Evolutionary conservation across 2,888 invertebrate genomes (phyloP).

Genomic region (Zygaena filipendulae): DNA sequence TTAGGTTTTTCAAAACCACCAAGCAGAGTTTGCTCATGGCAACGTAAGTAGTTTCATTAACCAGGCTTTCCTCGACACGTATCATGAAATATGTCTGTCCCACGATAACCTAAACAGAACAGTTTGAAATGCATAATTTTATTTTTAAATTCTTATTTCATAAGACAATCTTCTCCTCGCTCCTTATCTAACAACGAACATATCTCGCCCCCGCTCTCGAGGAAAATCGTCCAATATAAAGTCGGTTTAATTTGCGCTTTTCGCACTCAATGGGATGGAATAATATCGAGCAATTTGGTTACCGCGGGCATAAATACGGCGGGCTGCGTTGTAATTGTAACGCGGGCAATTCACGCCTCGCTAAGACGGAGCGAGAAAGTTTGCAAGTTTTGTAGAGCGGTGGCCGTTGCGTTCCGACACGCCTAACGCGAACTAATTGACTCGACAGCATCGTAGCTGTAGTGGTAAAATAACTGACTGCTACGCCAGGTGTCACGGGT

Average conservation of each 20-base stretch:
- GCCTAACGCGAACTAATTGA: constrained; percentile 14
- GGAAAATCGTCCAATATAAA: constrained; percentile 69
- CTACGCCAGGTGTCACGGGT: no score
- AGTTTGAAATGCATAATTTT: constrained; percentile 58
- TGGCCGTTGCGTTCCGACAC: constrained; percentile 27
- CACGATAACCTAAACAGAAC: no score
- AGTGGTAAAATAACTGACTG: no score
- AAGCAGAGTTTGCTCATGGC: no score
- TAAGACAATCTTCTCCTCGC: constrained; percentile 64
- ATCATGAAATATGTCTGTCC: no score
- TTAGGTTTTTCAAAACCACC: no score
- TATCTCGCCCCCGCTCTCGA: constrained; percentile 61
- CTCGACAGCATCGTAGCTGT: no score
- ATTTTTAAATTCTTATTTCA: constrained; percentile 68
- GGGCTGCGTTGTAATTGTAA: constrained; percentile 65
- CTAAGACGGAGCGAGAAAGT: constrained; percentile 63
- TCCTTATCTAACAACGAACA: constrained; percentile 64
- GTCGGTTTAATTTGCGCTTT: constrained; percentile 70
- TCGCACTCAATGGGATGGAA: constrained; percentile 70
- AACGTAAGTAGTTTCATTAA: no score
- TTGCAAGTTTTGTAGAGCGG: constrained; percentile 50
- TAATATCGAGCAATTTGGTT: constrained; percentile 70
- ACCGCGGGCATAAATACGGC: constrained; percentile 68
- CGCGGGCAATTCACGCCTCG: constrained; percentile 65
- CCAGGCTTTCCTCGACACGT: no score